Percentiles rank a stretch among this genome's conserved stretches.
phyloP scores from a whole-genome alignment of 2,888 invertebrate genomes.

The Chloroclystis v-ata region DNA sequence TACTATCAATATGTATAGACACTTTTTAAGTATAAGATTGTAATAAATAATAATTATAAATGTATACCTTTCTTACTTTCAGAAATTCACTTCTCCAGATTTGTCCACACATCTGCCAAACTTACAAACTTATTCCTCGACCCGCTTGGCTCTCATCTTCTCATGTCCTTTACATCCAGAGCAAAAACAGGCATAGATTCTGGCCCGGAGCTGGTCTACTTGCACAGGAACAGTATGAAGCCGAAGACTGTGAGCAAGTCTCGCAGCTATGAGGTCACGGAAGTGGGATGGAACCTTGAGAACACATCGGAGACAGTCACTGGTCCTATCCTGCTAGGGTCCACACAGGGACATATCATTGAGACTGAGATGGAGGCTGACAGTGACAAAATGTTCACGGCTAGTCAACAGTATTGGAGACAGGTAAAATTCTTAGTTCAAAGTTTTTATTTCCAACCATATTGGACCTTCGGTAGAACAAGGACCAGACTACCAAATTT shows the following conservation, averaged over 20 bases:
- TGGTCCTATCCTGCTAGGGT: conserved; percentile 92
- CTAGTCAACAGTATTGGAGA: conserved; percentile 88
- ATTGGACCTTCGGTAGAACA: too few relatives aligned
- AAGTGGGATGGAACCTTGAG: conserved; percentile 92
- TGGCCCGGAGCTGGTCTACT: conserved; percentile 86
- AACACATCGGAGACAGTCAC: conserved; percentile 84
- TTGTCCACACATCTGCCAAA: conserved; percentile 77
- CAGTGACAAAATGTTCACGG: conserved; percentile 89
- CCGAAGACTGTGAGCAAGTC: conserved; percentile 81
- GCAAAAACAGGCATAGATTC: conserved; percentile 60
- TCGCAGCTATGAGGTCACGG: conserved; percentile 89
- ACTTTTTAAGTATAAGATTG: too few relatives aligned
- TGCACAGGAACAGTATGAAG: conserved; percentile 86
- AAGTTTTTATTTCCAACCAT: too few relatives aligned
- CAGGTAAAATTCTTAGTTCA: conserved; percentile 79
- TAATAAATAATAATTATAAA: too few relatives aligned
- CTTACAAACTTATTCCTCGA: conserved; percentile 87
- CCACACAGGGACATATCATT: conserved; percentile 92
- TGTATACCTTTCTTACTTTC: conserved; percentile 47
- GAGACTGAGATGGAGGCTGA: conserved; percentile 92
- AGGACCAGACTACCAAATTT: too few relatives aligned
- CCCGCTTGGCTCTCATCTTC: conserved; percentile 90
- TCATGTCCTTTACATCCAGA: conserved; percentile 84
- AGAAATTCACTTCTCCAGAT: conserved; percentile 86
- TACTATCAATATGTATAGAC: too few relatives aligned